Evolutionary conservation across 2,797 vertebrate genomes (phyloP).

Genomic region (Gorsachius magnificus): DNA sequence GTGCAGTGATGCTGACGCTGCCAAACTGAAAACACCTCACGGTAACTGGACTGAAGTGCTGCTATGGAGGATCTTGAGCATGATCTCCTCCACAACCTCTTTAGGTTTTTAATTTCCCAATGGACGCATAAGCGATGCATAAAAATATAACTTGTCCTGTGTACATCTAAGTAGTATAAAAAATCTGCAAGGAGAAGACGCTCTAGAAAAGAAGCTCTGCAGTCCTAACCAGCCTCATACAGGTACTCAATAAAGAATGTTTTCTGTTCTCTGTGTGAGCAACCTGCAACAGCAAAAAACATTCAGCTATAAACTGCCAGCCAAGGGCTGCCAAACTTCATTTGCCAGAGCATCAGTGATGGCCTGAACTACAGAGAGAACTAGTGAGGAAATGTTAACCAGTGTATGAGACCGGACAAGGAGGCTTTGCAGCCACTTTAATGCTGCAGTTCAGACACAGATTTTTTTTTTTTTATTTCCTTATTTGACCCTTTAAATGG

Average conservation of each 20-base stretch:
- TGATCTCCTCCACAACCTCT: fast-evolving
- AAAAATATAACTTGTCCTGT: background rate
- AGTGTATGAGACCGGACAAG: background rate
- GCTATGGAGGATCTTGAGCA: background rate
- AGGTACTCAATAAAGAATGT: background rate
- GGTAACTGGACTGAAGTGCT: background rate
- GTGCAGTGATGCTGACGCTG: background rate
- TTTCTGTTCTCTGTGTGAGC: background rate
- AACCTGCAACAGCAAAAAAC: background rate
- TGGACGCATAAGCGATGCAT: background rate
- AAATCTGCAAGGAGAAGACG: background rate
- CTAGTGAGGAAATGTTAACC: background rate
- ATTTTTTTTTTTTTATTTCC: background rate
- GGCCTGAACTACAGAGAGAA: background rate
- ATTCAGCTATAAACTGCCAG: background rate
- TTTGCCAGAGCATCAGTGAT: background rate
- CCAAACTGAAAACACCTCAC: background rate
- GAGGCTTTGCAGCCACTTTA: background rate
- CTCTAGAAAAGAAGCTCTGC: background rate
- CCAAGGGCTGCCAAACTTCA: background rate
- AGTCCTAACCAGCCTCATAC: background rate
- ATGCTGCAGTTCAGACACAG: background rate
- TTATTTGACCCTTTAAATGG: background rate
- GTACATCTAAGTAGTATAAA: background rate
- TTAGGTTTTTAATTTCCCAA: background rate